Evolutionary conservation across 2,888 invertebrate species (phyloP), one percentile per base, ranked within the genome.

Genomic region (Electrophaes corylata): DNA sequence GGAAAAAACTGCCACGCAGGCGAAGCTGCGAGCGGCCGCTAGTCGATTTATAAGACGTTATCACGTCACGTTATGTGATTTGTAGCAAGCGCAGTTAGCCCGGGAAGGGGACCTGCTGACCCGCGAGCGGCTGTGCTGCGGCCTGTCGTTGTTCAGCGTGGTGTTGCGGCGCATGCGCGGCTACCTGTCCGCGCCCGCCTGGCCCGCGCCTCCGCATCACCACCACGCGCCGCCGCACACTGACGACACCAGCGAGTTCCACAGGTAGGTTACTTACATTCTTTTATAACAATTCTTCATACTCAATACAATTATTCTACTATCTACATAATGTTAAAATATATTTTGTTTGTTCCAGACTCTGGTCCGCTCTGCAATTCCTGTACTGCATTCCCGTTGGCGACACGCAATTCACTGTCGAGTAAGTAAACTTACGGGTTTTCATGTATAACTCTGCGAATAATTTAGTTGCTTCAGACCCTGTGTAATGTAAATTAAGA

Each of bases 341-440:
- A 20, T 2, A 29, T 2, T 3, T 10, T 40, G n/a, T 53, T 48
- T 44, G 23, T 58, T 44, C 4, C 79, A 93, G 96, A 26, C 89
- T 99, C 43, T 99, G 99, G 99, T 99, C 98, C 0, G 99, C 99
- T 0, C 92, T 99, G 29, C 99, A 99, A 84, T 99, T 99, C 93
- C 96, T 99, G 49, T 98, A 99, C 86, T 99, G 98, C 82, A 98
- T 98, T 75, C 99, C 99, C 0, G 98, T 98, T 19, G 97, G 97
- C 3, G 98, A 98, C 66, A 98, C 98, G 0, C 98, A 99, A 87
- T 98, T 97, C 75, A 99, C 98, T 14, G 97, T 99, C 0, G 99
- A 99, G 97, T 97, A 82, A 93, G 96, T 94, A 61, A 4, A 19
- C 10, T 37, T 10, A 29, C 23, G 23, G 26, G 8, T 2, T 29